Base-by-base conservation (phyloP, 2,113 vertebrate genomes). In the Amblyopsis rosae region DNA sequence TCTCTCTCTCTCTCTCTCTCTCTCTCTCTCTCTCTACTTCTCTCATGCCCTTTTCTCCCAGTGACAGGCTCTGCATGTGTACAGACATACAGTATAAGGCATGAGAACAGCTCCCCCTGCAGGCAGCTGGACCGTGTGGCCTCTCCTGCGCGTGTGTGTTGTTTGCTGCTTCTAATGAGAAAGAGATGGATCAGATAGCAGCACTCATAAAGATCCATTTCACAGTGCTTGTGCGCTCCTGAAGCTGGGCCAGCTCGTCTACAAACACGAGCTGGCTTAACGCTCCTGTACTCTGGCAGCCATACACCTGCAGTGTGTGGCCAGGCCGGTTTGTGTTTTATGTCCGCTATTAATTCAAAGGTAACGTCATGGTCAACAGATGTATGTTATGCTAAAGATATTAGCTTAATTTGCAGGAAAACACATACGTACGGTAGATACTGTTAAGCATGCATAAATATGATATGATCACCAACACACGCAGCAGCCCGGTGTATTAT, bases 61-160 rank as follows among this genome's bases (percentile, higher is more conserved):
- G 32, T 3, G 12, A 17, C 62, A 13, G 48, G 12, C 62, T 7
- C 12, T 15, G n/a, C 19, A 51, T 17, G 41, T 6, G 62, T 19
- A 16, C 45, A 49, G 47, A 53, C 11, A 45, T 35, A 48, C 15
- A 72, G 15, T 33, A 47, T 9, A 6, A 19, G 17, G 72, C 46
- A 70, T 70, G 75, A 67, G 79, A 75, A 65, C 61, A 84, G 81
- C 85, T 9, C 88, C 90, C 80, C 84, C 89, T 88, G 47, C 83
- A 87, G 91, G 81, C 56, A 9, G 10, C n/a, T 32, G 3, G 12
- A 26, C 17, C 0, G 0, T 62, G 81, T 62, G 54, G 12, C 49
- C n/a, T 6, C 54, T 4, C 3, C 41, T 79, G 70, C 78, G 54
- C 5, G 16, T 57, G 17, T 19, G 55, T 19, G 19, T 80, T 77